Percentiles rank a stretch among this genome's conserved stretches.
Evolutionary conservation across 2,797 vertebrate genomes (phyloP).

Genomic region (Pelochelys cantorii): DNA sequence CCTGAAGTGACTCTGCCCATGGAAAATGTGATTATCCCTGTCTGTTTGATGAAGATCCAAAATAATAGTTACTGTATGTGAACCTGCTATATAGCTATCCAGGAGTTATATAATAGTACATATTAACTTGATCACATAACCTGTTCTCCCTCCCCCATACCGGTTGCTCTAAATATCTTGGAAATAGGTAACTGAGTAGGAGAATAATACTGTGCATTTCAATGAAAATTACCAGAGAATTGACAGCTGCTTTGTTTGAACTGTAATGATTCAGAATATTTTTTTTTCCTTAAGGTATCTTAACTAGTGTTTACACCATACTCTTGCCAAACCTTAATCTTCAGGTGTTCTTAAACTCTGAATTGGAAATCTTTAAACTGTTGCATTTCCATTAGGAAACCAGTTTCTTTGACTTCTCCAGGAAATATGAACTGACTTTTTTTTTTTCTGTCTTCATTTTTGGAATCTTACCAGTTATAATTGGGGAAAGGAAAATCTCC

Average conservation of each 20-base stretch:
- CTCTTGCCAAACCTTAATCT: neutral
- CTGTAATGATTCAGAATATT: constrained; percentile 14
- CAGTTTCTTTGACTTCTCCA: constrained; percentile 20
- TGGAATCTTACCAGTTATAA: constrained; percentile 18
- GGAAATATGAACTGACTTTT: neutral
- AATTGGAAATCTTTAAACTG: constrained; percentile 52
- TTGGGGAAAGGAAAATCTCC: neutral
- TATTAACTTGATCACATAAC: rapidly evolving
- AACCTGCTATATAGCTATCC: neutral
- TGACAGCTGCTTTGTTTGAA: constrained; percentile 54
- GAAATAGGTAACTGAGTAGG: constrained; percentile 49
- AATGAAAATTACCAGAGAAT: constrained; percentile 26
- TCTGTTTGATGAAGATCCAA: neutral
- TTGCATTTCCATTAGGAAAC: constrained; percentile 21
- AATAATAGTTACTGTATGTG: neutral
- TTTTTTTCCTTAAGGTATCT: neutral
- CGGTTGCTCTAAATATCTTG: neutral
- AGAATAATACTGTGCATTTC: constrained; percentile 51
- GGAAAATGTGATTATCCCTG: rapidly evolving
- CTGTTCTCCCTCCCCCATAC: neutral
- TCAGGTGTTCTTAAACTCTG: constrained; percentile 19
- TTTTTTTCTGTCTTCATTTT: neutral
- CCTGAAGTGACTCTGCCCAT: neutral
- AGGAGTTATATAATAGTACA: neutral
- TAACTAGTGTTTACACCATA: constrained; percentile 43